These are phyloP conservation scores for Corynorhinus townsendii DNA, from an alignment of 2,113 vertebrate genomes.

Conservation along the genomic window DNA sequence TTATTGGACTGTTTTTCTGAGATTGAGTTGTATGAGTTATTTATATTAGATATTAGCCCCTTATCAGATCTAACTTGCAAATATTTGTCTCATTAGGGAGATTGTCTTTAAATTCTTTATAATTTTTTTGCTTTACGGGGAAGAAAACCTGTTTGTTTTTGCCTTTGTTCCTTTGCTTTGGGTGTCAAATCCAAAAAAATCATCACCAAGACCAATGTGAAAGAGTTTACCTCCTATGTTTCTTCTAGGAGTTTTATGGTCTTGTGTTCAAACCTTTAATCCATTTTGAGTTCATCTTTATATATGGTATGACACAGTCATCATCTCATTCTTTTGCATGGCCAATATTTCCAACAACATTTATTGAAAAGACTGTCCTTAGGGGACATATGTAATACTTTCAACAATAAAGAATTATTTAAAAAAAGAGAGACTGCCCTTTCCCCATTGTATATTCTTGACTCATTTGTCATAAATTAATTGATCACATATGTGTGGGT, in stretches of 20 bases:
- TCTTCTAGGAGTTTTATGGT: neutral
- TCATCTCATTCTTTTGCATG: neutral
- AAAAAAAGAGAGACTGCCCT: neutral
- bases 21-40: neutral
- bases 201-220: neutral
- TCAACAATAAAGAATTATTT: no score
- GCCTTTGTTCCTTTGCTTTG: neutral
- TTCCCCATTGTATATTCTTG: neutral
- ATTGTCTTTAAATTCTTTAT: neutral
- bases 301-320: neutral
- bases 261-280: neutral
- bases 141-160: neutral
- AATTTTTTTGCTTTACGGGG: neutral
- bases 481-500: neutral
- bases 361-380: neutral
- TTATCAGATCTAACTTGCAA: neutral
- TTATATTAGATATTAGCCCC: neutral
- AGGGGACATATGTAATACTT: no score
- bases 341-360: neutral
- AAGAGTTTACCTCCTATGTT: neutral
- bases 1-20: neutral
- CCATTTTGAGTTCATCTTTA: neutral
- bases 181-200: neutral
- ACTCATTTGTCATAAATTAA: neutral
- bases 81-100: neutral